phyloP scores from a whole-genome alignment of 2,888 invertebrate genomes.

The Sesia bembeciformis region DNA sequence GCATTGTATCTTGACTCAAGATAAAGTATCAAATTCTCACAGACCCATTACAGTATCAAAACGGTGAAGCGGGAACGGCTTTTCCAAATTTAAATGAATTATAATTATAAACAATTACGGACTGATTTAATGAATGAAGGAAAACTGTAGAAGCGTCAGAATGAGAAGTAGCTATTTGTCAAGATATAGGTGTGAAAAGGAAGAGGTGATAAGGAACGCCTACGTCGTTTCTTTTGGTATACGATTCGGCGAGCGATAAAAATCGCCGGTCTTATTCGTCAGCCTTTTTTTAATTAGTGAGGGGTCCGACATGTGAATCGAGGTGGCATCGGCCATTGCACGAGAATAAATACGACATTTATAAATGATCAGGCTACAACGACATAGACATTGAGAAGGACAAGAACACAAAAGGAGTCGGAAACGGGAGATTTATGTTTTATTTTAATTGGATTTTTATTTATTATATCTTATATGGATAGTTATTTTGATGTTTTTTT shows the following conservation, averaged over 20 bases:
- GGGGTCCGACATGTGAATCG: slow-evolving; percentile 66
- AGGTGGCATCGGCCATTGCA: slow-evolving; percentile 59
- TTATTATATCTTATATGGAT: no score
- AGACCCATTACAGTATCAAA: slow-evolving; percentile 44
- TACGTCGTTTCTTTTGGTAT: slow-evolving; percentile 57
- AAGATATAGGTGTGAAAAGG: slow-evolving; percentile 35
- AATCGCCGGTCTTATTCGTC: slow-evolving; percentile 73
- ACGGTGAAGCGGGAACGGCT: slow-evolving; percentile 42
- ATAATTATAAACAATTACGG: slow-evolving; percentile 69
- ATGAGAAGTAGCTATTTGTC: slow-evolving; percentile 27
- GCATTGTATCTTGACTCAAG: slow-evolving; percentile 19
- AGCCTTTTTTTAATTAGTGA: slow-evolving; percentile 70
- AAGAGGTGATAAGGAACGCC: slow-evolving; percentile 54
- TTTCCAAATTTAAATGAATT: slow-evolving; percentile 60
- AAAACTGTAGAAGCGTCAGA: slow-evolving; percentile 37
- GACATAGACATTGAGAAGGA: slow-evolving; percentile 47
- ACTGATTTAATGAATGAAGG: slow-evolving; percentile 58
- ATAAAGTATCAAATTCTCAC: slow-evolving; percentile 62
- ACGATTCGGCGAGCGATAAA: slow-evolving; percentile 70
- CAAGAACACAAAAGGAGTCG: slow-evolving; percentile 26
- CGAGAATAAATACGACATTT: slow-evolving; percentile 58
- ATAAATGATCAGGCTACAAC: slow-evolving; percentile 42
- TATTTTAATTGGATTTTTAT: slow-evolving; percentile 11
- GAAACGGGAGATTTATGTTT: slow-evolving; percentile 17
- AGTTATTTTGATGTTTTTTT: no score